Base-by-base conservation (phyloP, 2,888 invertebrate genomes). In the Periphyllus acericola region DNA sequence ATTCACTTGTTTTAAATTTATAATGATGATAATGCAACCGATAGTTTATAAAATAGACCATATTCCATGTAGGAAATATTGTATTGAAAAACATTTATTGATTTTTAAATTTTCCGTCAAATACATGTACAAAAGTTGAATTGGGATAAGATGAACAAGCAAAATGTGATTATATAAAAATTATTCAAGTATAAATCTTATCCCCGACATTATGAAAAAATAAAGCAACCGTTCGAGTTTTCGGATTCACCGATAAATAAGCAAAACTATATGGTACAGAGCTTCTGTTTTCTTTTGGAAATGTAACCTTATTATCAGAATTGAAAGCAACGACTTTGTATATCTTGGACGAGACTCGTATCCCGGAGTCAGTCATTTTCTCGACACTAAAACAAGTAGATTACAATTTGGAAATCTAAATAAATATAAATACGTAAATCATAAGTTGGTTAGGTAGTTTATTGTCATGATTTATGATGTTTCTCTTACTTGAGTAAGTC, bases 401-500 rank as follows among this genome's bases (percentile, higher is more conserved):
- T 6, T 25, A 19, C 25, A 14, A 14, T 34, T 72, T 72, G 17
- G 0, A 21, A 34, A 72, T 34, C 34, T 17, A 32, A 72, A 72
- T 34, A 19, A 32, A 3, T 34, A 72, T 32, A 19, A 19, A 72
- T 72, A 68, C 9, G 1, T 29, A 29, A 68, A 8, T 21, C 34
- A 17, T 68, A 29, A 11, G 68, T 29, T n/a, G n/a, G n/a, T n/a
- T n/a, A n/a, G 29, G 29, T 68, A 0, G 29, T n/a, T 68, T n/a
- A 68, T 68, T 68, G 11, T 29, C 11, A 68, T 68, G 29, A 68
- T 9, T 25, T 60, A 68, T 68, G n/a, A 32, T 66, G 32, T 25
- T 84, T 66, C 9, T 52, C 55, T 86, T 89, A 92, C 92, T 91
- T 91, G 79, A 94, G 91, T 0, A 94, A 90, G 90, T 94, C 93